Evolutionary conservation across 2,888 invertebrate species (phyloP).

Genomic region (Conomelus anceps): DNA sequence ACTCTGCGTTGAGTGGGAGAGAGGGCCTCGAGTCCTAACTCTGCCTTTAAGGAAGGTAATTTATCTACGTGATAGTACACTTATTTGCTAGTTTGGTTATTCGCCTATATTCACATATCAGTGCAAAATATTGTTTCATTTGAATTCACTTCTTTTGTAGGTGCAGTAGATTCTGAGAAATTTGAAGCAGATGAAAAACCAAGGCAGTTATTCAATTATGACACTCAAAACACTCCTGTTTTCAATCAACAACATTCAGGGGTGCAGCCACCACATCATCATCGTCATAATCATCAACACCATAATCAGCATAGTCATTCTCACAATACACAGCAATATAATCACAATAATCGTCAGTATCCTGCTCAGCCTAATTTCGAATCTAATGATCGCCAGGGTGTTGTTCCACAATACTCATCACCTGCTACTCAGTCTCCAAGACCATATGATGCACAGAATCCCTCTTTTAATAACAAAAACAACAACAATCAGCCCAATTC

Average conservation of each 20-base stretch:
- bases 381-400: too few relatives aligned
- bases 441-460: not conserved
- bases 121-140: not conserved
- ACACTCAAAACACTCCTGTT: not conserved
- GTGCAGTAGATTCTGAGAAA: not conserved
- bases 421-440: not conserved
- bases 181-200: not conserved
- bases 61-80: too few relatives aligned
- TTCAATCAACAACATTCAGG: slow-evolving; percentile 8
- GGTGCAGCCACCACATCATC: slow-evolving; percentile 14
- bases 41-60: too few relatives aligned
- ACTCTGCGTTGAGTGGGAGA: too few relatives aligned
- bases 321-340: not conserved
- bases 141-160: not conserved
- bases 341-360: not conserved
- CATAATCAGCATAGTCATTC: slow-evolving; percentile 19
- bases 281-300: slow-evolving; percentile 6
- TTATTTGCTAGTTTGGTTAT: too few relatives aligned
- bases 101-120: not conserved
- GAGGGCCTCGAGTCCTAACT: too few relatives aligned
- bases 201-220: not conserved
- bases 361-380: not conserved
- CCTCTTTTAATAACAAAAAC: too few relatives aligned
- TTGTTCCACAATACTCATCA: not conserved
- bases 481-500: not conserved